Conservation (phyloP, 2,797 vertebrate genomes). For the Leucoraja ocellata region DNA sequence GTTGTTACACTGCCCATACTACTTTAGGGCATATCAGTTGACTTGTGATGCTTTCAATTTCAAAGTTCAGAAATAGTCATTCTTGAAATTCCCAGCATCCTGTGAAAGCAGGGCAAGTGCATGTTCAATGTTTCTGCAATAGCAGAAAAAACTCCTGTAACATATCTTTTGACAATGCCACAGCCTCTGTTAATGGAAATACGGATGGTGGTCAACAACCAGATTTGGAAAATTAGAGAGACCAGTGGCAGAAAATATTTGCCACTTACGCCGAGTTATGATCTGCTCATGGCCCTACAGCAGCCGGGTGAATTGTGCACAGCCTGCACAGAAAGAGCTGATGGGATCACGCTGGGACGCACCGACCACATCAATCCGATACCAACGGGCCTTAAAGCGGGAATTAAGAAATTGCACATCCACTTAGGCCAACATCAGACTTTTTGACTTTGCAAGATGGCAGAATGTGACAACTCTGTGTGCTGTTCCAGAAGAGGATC, state of each 20-base stretch:
- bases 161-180: neutral
- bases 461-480: too few species aligned
- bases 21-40: neutral
- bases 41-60: neutral
- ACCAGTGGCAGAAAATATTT: neutral
- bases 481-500: too few species aligned
- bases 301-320: too few species aligned
- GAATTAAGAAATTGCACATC: too few species aligned
- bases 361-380: too few species aligned
- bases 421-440: too few species aligned
- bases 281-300: too few species aligned
- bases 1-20: neutral
- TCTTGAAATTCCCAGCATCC: neutral
- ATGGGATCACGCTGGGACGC: too few species aligned
- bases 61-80: neutral
- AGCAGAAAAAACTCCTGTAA: neutral
- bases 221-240: neutral
- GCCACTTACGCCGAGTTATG: neutral
- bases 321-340: too few species aligned
- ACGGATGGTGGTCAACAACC: neutral
- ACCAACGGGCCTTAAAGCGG: too few species aligned
- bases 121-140: neutral
- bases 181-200: neutral
- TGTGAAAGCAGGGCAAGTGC: neutral
- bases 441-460: too few species aligned